Conservation (phyloP, 1,140 invertebrate genomes). For the Diplogasteroides magnus region DNA sequence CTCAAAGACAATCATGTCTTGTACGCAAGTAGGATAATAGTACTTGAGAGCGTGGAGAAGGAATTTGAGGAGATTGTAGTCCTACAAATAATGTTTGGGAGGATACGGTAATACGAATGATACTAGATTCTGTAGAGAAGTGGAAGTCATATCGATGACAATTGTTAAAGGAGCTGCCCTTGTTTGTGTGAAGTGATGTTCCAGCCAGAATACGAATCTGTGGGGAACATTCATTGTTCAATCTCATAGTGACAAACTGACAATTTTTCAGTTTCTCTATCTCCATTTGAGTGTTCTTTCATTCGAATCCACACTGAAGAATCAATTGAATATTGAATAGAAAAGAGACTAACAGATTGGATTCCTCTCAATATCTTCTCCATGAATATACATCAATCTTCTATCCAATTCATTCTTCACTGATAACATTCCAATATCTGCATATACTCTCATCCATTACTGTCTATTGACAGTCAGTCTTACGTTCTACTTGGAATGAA, state of each 20-base stretch:
- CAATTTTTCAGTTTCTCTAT: conserved; percentile 26
- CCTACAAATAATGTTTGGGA: conserved; percentile 7
- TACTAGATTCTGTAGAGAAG: conserved; percentile 23
- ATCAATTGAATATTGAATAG: too few species aligned
- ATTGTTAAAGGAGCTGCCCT: conserved; percentile 14
- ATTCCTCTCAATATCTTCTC: conserved; percentile 23
- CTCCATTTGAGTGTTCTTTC: conserved; percentile 18
- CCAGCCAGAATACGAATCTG: conserved; percentile 33
- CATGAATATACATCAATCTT: conserved; percentile 31
- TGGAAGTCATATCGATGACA: conserved; percentile 24
- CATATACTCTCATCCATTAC: neutral
- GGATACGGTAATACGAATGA: neutral
- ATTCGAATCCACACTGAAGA: conserved; percentile 33
- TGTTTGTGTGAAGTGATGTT: conserved; percentile 30
- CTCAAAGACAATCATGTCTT: conserved; percentile 18
- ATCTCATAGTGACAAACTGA: too few species aligned
- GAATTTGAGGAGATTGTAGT: conserved; percentile 23
- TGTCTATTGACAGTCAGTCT: too few species aligned
- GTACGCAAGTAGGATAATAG: conserved; percentile 19
- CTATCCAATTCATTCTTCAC: conserved; percentile 25
- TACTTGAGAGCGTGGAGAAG: conserved; percentile 22
- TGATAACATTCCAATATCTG: conserved; percentile 27
- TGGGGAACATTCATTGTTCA: too few species aligned
- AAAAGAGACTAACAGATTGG: conserved; percentile 31
- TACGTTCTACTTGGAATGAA: conserved; percentile 27